Evolutionary conservation across 2,797 vertebrate species (phyloP), one percentile per base, ranked within the genome.

Genomic region (Trematomus bernacchii): DNA sequence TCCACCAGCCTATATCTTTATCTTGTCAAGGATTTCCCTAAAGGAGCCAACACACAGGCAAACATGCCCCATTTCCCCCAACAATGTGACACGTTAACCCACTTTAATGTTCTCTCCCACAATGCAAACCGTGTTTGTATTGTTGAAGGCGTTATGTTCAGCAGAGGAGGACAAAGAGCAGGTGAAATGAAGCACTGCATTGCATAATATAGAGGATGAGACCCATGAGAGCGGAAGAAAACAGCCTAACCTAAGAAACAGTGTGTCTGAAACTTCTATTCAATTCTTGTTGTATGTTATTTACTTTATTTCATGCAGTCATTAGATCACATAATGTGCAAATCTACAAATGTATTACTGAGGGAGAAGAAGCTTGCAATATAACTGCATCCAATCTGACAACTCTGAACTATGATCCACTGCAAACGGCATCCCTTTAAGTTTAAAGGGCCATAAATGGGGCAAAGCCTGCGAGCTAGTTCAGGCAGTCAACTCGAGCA

Each of bases 11-110:
- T 9, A 37, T 37, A 59, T 62, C 13, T 53, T 46, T 57, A 16
- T 43, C 19, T 66, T 66, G 40, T 54, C 18, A 37, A 66, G 21
- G 59, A 53, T 62, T 8, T 62, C 12, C n/a, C 18, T 79, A 27
- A 18, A 58, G 33, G 40, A 65, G 46, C 18, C 16, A 55, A 33
- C 23, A 46, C 42, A 50, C 30, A 62, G 48, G 37, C 37, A 71
- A 71, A 54, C 3, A 51, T 48, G 54, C 16, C 75, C 72, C 57
- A 76, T 52, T 78, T 69, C 43, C 19, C 23, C 21, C 2, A 64
- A 67, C 70, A 55, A 67, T 53, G 46, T 3, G 52, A 66, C 57
- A 70, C 69, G 76, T 66, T 67, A 80, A 62, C 83, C 82, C 8
- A 77, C 66, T 82, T 81, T 30, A 47, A 43, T 23, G 74, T 18